A percentile compares a stretch with the other conserved stretches of the same genome.
Evolutionary conservation across 2,797 vertebrate genomes (phyloP).

Genomic region (Cossypha dichroa): DNA sequence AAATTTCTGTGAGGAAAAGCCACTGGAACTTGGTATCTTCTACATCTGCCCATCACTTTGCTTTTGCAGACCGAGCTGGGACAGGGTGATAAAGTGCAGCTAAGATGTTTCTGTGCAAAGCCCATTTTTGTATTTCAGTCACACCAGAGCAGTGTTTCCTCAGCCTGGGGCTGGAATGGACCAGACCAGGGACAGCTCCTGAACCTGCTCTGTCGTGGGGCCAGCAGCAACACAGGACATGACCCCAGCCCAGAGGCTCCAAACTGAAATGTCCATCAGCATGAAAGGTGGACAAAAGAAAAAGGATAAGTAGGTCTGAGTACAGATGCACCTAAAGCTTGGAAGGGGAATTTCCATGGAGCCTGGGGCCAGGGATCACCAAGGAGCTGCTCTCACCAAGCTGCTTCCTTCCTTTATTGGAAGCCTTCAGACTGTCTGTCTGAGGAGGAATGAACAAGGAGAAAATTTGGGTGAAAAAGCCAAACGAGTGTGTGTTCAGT

Average conservation of each 20-base stretch:
- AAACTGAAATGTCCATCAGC: no score
- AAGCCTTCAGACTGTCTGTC: not conserved
- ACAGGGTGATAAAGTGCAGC: not conserved
- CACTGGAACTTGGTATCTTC: not conserved
- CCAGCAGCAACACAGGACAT: fast-evolving
- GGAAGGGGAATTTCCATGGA: fast-evolving
- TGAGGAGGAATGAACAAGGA: not conserved
- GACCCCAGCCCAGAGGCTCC: not conserved
- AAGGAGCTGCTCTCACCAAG: not conserved
- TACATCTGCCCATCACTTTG: not conserved
- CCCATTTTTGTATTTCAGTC: not conserved
- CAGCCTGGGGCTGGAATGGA: not conserved
- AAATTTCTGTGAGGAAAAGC: not conserved
- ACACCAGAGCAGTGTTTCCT: not conserved
- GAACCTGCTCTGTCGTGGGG: fast-evolving
- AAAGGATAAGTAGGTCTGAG: not conserved
- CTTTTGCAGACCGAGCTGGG: not conserved
- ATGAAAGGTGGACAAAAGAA: not conserved
- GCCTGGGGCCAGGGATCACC: not conserved
- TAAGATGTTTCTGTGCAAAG: not conserved
- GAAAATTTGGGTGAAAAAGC: not conserved
- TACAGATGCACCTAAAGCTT: not conserved
- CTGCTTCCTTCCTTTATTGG: not conserved
- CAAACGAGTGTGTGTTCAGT: not conserved
- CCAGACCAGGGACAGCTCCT: not conserved